phyloP scores from a whole-genome alignment of 1,140 invertebrate species.

The Drosophila ohnishii region DNA sequence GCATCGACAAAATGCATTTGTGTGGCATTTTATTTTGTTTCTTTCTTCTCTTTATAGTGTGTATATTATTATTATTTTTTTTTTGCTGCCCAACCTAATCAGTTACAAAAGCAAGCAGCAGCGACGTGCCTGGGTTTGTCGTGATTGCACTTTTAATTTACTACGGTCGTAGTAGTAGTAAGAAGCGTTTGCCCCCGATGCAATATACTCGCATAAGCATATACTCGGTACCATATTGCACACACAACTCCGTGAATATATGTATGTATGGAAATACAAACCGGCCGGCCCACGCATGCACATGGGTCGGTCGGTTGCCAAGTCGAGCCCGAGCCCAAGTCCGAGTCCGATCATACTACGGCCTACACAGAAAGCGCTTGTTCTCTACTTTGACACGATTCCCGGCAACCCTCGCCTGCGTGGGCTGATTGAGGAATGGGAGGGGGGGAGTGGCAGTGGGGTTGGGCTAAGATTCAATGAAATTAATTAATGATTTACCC shows the following conservation, averaged over 20 bases:
- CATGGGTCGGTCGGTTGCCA: conserved; percentile 42
- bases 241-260: conserved; percentile 23
- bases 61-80: conserved; percentile 17
- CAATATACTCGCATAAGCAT: conserved; percentile 20
- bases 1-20: conserved; percentile 63
- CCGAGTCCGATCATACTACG: conserved; percentile 27
- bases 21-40: conserved; percentile 31
- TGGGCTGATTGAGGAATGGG: background rate
- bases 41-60: conserved; percentile 27
- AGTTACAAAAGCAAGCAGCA: conserved; percentile 66
- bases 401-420: conserved; percentile 17
- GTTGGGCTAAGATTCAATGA: conserved; percentile 59
- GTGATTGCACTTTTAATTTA: conserved; percentile 76
- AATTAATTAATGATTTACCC: conserved; percentile 63
- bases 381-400: conserved; percentile 61
- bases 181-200: conserved; percentile 19
- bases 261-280: conserved; percentile 23
- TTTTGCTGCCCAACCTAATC: conserved; percentile 60
- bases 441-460: conserved; percentile 10
- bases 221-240: conserved; percentile 11
- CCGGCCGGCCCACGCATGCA: conserved; percentile 71
- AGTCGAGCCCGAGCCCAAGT: conserved; percentile 9
- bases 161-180: conserved; percentile 57
- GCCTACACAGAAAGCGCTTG: conserved; percentile 45
- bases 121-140: conserved; percentile 62